Conservation (phyloP, 2,888 invertebrate genomes). For the Leuctra nigra region DNA sequence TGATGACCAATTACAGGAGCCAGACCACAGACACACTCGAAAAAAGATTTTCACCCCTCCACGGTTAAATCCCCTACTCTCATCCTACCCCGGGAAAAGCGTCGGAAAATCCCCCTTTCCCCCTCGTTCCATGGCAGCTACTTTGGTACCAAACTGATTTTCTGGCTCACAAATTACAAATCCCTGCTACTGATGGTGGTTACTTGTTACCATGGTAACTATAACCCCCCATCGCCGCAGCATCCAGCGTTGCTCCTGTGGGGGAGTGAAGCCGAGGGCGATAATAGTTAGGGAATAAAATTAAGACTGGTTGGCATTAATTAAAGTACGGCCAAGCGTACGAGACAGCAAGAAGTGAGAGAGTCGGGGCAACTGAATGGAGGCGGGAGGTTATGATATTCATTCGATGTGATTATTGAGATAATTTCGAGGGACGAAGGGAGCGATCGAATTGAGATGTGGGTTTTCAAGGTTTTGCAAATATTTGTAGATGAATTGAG, state of each 20-base stretch:
- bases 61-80: background rate
- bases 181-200: conserved; percentile 19
- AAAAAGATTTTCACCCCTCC: conserved; percentile 16
- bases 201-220: conserved; percentile 7
- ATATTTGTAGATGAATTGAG: too few species aligned
- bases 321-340: conserved; percentile 19
- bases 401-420: background rate
- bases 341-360: background rate
- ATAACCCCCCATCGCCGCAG: background rate
- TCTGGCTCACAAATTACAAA: conserved; percentile 30
- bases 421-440: background rate
- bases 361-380: background rate
- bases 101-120: conserved; percentile 9
- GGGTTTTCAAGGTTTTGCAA: too few species aligned
- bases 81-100: conserved; percentile 1
- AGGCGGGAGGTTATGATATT: background rate
- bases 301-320: conserved; percentile 30
- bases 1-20: conserved; percentile 13
- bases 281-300: conserved; percentile 30
- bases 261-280: conserved; percentile 20
- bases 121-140: background rate
- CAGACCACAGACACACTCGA: conserved; percentile 16
- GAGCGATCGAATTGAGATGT: background rate
- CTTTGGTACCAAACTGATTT: conserved; percentile 28
- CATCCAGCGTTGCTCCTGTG: background rate